Evolutionary conservation across 1,140 invertebrate genomes (phyloP), one percentile per base, ranked within the genome.

Genomic region (Belonocnema kinseyi): DNA sequence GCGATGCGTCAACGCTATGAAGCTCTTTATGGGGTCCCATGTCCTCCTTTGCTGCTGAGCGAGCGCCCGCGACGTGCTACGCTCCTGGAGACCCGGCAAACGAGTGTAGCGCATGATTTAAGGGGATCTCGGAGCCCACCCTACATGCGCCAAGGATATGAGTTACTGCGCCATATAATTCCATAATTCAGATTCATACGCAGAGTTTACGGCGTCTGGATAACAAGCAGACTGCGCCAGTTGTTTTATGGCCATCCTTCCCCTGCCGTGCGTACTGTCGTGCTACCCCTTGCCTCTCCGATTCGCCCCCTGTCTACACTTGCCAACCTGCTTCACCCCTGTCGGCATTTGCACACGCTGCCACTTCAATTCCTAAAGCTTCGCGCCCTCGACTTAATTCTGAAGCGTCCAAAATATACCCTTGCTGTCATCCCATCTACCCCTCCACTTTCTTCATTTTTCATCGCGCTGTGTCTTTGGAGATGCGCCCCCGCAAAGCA

Each of bases 101-200:
- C 84, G 85, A 87, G 83, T 86, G 83, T 83, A 85, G 76, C 80
- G 81, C 81, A 84, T 87, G 86, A 87, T 87, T 86, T 86, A 86
- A 84, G 83, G 79, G 85, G 82, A 77, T 82, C 83, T 80, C 82
- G 53, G 78, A 79, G 77, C 83, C 84, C 81, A 83, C 84, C 84
- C 85, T 80, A 80, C 77, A 81, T 80, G 84, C 83, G 80, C 84
- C 84, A 85, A 85, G 82, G 82, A 85, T 87, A 86, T 87, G 86
- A 87, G 82, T 87, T 87, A 87, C 84, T 85, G 84, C 86, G 83
- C 84, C 85, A 85, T 86, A 87, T 87, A 87, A 87, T 86, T 87
- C 86, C 86, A 87, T 87, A 87, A 87, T 87, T 87, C 85, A 87
- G 86, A 87, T 87, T 87, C 86, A 87, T 87, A 87, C 84, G 82